Percentiles rank a stretch among this genome's conserved stretches.
Conservation (phyloP, 1,140 invertebrate genomes). For the Nomia melanderi region DNA sequence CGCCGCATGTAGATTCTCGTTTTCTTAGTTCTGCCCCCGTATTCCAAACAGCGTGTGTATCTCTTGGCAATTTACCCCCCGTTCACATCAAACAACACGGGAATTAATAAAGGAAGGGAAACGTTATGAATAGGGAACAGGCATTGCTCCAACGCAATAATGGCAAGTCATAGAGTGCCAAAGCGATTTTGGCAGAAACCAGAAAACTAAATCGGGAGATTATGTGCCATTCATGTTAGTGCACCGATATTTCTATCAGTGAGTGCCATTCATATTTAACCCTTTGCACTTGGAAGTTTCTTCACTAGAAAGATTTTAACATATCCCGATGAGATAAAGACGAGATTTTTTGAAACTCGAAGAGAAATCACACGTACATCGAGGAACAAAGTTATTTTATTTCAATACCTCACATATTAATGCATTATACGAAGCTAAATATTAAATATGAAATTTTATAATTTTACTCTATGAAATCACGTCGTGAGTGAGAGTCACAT, state of each 20-base stretch:
- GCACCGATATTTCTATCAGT: no score
- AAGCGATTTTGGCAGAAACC: constrained; percentile 33
- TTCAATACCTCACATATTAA: no score
- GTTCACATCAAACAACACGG: neutral
- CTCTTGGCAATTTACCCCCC: neutral
- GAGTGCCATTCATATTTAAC: no score
- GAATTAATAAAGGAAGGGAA: constrained; percentile 13
- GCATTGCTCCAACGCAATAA: constrained; percentile 33
- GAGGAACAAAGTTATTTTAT: no score
- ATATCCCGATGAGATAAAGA: no score
- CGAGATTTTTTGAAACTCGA: no score
- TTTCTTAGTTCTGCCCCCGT: neutral
- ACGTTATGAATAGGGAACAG: neutral
- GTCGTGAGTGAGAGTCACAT: no score
- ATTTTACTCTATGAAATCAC: no score
- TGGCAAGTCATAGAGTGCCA: constrained; percentile 10
- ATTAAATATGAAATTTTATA: no score
- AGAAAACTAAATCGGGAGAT: constrained; percentile 6
- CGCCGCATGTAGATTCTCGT: neutral
- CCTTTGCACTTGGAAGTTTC: neutral
- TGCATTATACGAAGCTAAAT: no score
- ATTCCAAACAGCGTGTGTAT: neutral
- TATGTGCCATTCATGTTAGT: constrained; percentile 9
- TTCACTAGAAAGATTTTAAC: neutral
- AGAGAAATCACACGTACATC: no score